Conservation (phyloP, 2,888 invertebrate genomes). For the Dioctria rufipes region DNA sequence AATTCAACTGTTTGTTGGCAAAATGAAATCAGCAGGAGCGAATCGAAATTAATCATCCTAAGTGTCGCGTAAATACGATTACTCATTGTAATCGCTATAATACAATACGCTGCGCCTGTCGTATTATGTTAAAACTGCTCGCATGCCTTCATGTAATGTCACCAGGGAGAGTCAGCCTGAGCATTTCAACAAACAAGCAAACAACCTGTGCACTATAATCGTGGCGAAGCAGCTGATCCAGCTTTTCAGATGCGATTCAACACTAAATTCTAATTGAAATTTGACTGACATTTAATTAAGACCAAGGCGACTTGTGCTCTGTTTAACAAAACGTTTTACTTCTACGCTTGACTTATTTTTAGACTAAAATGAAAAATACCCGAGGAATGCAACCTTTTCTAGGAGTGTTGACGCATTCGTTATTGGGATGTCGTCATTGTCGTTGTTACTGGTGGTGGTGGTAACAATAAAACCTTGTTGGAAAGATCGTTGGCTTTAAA, state of each 20-base stretch:
- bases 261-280: constrained; percentile 40
- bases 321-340: constrained; percentile 25
- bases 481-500: neutral
- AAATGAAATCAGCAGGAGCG: constrained; percentile 8
- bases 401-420: constrained; percentile 12
- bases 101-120: neutral
- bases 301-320: constrained; percentile 40
- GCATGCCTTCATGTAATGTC: neutral
- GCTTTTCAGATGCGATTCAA: neutral
- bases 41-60: constrained; percentile 4
- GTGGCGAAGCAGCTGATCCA: constrained; percentile 18
- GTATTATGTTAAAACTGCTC: neutral
- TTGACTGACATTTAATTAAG: constrained; percentile 46
- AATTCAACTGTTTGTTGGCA: too few species aligned
- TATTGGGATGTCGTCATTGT: neutral
- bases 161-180: neutral
- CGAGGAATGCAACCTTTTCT: constrained; percentile 37
- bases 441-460: too few species aligned
- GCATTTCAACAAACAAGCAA: too few species aligned
- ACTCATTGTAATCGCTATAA: neutral
- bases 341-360: constrained; percentile 20
- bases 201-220: neutral
- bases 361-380: constrained; percentile 11
- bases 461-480: neutral
- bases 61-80: neutral